These are phyloP conservation scores for Calyptommatus sinebrachiatus DNA, from an alignment of 2,113 vertebrate species.

Conservation along the genomic window DNA sequence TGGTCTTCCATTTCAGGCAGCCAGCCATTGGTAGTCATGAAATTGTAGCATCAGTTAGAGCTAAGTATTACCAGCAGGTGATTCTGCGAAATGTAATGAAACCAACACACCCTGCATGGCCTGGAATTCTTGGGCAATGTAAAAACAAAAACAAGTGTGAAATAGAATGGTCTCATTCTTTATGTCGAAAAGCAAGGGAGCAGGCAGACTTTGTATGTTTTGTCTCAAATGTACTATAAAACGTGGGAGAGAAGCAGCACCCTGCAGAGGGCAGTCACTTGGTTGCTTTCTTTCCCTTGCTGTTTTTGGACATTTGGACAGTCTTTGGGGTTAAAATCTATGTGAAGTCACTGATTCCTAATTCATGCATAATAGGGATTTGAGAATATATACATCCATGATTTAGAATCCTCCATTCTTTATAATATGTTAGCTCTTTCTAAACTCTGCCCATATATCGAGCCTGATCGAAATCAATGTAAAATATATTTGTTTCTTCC, in stretches of 20 bases:
- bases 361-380: neutral
- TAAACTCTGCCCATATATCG: neutral
- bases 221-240: conserved; percentile 7
- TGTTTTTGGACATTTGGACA: conserved; percentile 42
- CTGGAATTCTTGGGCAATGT: conserved; percentile 31
- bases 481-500: neutral
- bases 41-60: conserved; percentile 41
- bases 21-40: conserved; percentile 40
- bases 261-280: neutral
- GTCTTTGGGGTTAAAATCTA: neutral
- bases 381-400: neutral
- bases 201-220: conserved; percentile 13
- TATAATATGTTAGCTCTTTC: neutral
- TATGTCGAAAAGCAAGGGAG: conserved; percentile 10
- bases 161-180: conserved; percentile 40
- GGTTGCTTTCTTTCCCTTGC: conserved; percentile 19
- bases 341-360: neutral
- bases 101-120: conserved; percentile 34
- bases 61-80: conserved; percentile 59
- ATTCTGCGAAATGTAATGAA: conserved; percentile 55
- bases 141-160: conserved; percentile 49
- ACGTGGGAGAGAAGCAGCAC: neutral
- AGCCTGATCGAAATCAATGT: neutral
- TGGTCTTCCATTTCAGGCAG: conserved; percentile 21
- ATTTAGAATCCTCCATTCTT: neutral